phyloP scores from a whole-genome alignment of 2,797 vertebrate species.

The Borostomias antarcticus region DNA sequence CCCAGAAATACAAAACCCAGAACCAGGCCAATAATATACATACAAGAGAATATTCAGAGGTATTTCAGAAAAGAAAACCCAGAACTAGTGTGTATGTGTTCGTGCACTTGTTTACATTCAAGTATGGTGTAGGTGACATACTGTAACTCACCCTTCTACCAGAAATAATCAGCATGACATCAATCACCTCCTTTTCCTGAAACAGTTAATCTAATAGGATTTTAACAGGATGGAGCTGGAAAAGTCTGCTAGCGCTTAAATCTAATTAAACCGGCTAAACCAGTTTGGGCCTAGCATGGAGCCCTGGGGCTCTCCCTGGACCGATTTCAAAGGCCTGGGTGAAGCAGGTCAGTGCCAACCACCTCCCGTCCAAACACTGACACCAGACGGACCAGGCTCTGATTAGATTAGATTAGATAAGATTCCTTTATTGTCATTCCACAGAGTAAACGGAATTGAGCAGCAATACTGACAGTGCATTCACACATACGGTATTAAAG shows the following conservation, averaged over 20 bases:
- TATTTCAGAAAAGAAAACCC: background rate
- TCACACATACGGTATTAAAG: too few species aligned
- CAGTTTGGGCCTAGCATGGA: conserved; percentile 33
- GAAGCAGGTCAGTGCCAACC: conserved; percentile 16
- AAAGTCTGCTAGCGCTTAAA: conserved; percentile 33
- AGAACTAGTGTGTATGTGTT: conserved; percentile 1
- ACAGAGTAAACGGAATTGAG: too few species aligned
- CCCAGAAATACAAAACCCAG: too few species aligned
- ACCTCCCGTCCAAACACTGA: conserved; percentile 12
- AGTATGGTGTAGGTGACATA: background rate
- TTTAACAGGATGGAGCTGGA: conserved; percentile 43
- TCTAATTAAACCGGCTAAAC: conserved; percentile 61
- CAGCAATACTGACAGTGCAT: too few species aligned
- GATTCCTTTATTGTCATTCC: too few species aligned
- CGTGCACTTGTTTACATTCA: background rate
- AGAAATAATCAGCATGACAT: conserved; percentile 27
- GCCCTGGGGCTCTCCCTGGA: conserved; percentile 40
- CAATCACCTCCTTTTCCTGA: conserved; percentile 39
- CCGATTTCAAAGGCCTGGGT: conserved; percentile 18
- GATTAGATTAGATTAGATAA: background rate
- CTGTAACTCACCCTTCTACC: background rate
- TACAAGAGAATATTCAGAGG: background rate
- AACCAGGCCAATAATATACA: too few species aligned
- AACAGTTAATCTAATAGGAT: conserved; percentile 46
- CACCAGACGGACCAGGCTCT: conserved; percentile 55